Evolutionary conservation across 2,113 vertebrate species (phyloP).

Genomic region (Melanotaenia duboulayi): DNA sequence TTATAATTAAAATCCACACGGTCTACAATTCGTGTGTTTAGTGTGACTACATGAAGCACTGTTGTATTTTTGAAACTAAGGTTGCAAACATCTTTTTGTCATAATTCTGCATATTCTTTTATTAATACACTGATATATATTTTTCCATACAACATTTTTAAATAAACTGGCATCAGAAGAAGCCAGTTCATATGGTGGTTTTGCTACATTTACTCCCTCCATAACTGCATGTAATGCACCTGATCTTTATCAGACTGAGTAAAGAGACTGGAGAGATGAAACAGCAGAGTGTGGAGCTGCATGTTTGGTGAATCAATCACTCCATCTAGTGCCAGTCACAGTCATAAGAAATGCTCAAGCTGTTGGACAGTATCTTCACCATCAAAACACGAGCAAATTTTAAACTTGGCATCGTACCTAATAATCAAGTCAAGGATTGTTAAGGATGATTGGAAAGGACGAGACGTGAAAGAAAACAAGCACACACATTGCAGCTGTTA

Average conservation of each 20-base stretch:
- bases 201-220: constrained; percentile 5
- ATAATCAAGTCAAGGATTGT: constrained; percentile 77
- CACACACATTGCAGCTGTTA: constrained; percentile 78
- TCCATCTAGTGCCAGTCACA: constrained; percentile 66
- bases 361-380: constrained; percentile 52
- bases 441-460: constrained; percentile 72
- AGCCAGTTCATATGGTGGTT: not conserved
- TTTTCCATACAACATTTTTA: not conserved
- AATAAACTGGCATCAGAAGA: not conserved
- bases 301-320: constrained; percentile 64
- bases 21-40: not conserved
- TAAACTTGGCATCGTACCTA: constrained; percentile 72
- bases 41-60: no score
- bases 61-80: not conserved
- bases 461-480: constrained; percentile 78
- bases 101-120: not conserved
- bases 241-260: constrained; percentile 67
- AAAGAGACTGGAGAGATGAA: constrained; percentile 68
- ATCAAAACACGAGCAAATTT: constrained; percentile 66
- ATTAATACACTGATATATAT: not conserved
- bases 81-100: not conserved
- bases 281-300: constrained; percentile 78
- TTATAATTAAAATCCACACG: not conserved
- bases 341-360: constrained; percentile 38
- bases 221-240: constrained; percentile 23